Percentiles rank a stretch among this genome's conserved stretches.
Evolutionary conservation across 1,140 invertebrate genomes (phyloP).

Genomic region (Macrobrachium rosenbergii): DNA sequence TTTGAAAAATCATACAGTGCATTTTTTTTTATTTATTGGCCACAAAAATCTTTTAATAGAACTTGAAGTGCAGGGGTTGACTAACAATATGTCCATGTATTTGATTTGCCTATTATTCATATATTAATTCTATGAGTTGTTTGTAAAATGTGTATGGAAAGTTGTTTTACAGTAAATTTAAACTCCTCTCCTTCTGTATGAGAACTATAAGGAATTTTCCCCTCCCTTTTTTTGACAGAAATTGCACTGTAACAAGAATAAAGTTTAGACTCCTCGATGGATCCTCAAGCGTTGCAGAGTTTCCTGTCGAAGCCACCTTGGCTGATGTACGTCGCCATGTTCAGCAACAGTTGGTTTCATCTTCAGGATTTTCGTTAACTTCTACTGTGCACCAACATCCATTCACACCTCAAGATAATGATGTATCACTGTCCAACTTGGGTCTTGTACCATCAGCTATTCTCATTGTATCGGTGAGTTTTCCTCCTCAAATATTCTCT

Average conservation of each 20-base stretch:
- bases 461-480: conserved; percentile 44
- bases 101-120: background rate
- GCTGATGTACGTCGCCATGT: conserved; percentile 75
- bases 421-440: conserved; percentile 77
- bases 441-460: conserved; percentile 82
- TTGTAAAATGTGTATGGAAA: too few relatives aligned
- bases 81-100: background rate
- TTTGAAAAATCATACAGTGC: too few relatives aligned
- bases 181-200: background rate
- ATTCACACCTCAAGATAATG: conserved; percentile 77
- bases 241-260: conserved; percentile 75
- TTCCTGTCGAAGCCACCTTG: conserved; percentile 75
- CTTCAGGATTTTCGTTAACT: conserved; percentile 78
- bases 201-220: too few relatives aligned
- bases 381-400: conserved; percentile 85
- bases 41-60: too few relatives aligned
- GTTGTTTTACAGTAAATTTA: background rate
- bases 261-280: conserved; percentile 89
- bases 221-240: too few relatives aligned
- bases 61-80: too few relatives aligned
- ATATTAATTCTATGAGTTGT: background rate
- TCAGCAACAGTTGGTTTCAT: conserved; percentile 72
- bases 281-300: conserved; percentile 77
- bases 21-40: too few relatives aligned
- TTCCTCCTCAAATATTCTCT: background rate